phyloP scores from a whole-genome alignment of 2,888 invertebrate genomes.

The Tricholauxania praeusta region DNA sequence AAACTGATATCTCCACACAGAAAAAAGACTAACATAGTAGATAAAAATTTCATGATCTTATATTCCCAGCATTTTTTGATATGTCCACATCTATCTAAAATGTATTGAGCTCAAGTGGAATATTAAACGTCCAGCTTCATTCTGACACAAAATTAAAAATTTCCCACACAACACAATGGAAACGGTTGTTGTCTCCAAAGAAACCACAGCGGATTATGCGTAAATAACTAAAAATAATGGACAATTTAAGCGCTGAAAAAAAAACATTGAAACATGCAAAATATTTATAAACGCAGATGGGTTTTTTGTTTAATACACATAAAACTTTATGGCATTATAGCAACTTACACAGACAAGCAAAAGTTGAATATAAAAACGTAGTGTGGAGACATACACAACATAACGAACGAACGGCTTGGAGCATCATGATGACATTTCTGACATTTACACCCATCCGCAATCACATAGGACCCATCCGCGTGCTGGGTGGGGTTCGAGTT shows the following conservation, averaged over 20 bases:
- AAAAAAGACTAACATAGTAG: too few species aligned
- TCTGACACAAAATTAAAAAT: too few species aligned
- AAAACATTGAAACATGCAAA: conserved; percentile 24
- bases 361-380: background rate
- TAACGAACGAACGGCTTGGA: conserved; percentile 19
- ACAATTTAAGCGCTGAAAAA: conserved; percentile 19
- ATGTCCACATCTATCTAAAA: too few species aligned
- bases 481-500: background rate
- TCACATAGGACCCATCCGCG: background rate
- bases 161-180: too few species aligned
- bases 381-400: background rate
- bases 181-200: too few species aligned
- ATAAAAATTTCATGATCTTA: too few species aligned
- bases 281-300: conserved; percentile 34
- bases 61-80: too few species aligned
- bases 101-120: too few species aligned
- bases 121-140: too few species aligned
- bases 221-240: conserved; percentile 30
- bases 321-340: conserved; percentile 26
- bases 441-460: conserved; percentile 6
- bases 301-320: conserved; percentile 5
- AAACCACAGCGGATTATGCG: background rate
- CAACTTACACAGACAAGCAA: background rate
- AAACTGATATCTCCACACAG: too few species aligned
- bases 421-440: conserved; percentile 31